Base-by-base conservation (phyloP, 2,113 vertebrate species). In the Lepus americanus region DNA sequence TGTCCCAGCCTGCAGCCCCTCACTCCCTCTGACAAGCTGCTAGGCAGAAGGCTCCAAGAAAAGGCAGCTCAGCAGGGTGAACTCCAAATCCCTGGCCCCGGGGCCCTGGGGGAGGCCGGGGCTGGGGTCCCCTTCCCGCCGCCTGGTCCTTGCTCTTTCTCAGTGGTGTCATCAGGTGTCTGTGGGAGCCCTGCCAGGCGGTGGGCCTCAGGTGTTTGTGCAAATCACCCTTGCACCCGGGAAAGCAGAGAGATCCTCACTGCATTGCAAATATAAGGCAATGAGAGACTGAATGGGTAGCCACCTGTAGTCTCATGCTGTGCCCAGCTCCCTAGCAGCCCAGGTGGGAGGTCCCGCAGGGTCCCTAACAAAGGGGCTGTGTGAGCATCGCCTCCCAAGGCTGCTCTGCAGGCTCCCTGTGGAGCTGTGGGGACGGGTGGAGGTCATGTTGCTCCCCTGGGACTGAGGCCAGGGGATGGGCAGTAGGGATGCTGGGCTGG, bases 11-110 rank as follows among this genome's bases (percentile, higher is more conserved):
- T 70, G 90, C 94, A 95, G 94, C 95, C 97, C 97, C 94, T 95
- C 95, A 63, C 94, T 79, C 97, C 92, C 95, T 53, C 98, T 91
- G 98, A 98, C 87, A 72, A 97, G 98, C 98, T 80, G 97, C 95
- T 8, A 31, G 96, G 98, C 98, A 98, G 98, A 98, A 98, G 98
- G 97, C 98, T 96, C 98, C 98, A 98, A 98, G 98, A 98, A 98
- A 98, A 98, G 98, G 97, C 98, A 0, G 98, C 98, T 96, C 98
- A 98, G 98, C 98, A 8, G 97, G 98, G 98, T 96, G 96, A 96
- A 96, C 97, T 89, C 98, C 96, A 98, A 98, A 98, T 98, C 98
- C 98, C 83, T 90, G 44, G 77, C 97, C 96, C 97, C 97, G 31
- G 91, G 61, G 51, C 95, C 94, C 90, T 13, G 96, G 83, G 76